Evolutionary conservation across 1,140 invertebrate genomes (phyloP).

Genomic region (Bombyx mandarina): DNA sequence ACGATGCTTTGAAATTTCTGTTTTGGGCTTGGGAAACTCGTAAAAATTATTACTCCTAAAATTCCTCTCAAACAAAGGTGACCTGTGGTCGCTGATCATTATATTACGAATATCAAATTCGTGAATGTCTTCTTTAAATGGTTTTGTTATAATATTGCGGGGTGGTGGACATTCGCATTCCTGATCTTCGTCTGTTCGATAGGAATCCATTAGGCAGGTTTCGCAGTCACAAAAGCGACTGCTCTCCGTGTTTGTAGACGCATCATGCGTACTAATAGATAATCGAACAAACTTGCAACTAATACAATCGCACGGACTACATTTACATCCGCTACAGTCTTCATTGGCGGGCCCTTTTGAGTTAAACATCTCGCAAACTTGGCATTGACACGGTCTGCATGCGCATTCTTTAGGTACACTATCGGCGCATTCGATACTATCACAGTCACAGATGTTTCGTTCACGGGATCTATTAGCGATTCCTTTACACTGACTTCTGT

Average conservation of each 20-base stretch:
- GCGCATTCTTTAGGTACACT: conserved; percentile 18
- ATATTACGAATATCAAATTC: conserved; percentile 31
- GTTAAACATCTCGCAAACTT: conserved; percentile 17
- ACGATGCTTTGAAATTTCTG: conserved; percentile 3
- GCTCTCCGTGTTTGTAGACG: conserved; percentile 21
- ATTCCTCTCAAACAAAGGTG: too few relatives aligned
- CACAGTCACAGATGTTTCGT: conserved; percentile 23
- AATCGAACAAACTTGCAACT: conserved; percentile 27
- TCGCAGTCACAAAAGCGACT: conserved; percentile 26
- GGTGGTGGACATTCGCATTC: conserved; percentile 26
- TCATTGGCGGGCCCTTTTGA: conserved; percentile 15
- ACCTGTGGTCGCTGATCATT: background rate
- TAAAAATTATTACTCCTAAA: too few relatives aligned
- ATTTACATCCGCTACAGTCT: conserved; percentile 22
- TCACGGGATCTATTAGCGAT: conserved; percentile 14
- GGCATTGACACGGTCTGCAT: conserved; percentile 34
- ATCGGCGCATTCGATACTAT: conserved; percentile 26
- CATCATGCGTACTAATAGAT: conserved; percentile 22
- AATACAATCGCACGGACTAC: conserved; percentile 36
- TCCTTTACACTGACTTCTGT: conserved; percentile 24
- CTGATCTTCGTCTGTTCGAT: conserved; percentile 15
- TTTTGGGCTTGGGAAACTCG: too few relatives aligned
- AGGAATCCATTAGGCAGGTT: conserved; percentile 21
- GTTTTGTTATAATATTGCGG: conserved; percentile 25
- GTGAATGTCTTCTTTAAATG: conserved; percentile 19